Base-by-base conservation (phyloP, 2,888 invertebrate genomes). In the Agonum fuliginosum region DNA sequence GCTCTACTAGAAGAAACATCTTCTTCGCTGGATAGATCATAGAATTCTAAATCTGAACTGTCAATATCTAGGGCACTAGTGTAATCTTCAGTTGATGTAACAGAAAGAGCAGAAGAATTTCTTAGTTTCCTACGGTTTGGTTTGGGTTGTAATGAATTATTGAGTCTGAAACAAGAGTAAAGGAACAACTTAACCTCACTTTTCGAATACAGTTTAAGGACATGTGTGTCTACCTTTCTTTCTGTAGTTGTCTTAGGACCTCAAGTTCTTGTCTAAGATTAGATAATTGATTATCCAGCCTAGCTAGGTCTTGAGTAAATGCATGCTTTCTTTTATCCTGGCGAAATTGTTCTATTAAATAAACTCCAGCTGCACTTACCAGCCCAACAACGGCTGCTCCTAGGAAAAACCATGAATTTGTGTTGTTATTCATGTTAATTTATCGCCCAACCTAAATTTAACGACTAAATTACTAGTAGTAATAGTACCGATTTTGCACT, bases 31-130 rank as follows among this genome's bases (percentile, higher is more conserved):
- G 84, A 85, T 3, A 86, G 80, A 82, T 87, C 87, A 78, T 85
- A 87, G 81, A 86, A 87, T 79, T 87, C 87, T 78, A 85, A 79
- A 81, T 87, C 87, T 2, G 86, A 86, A 80, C 86, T 86, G 54
- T 85, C 86, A 2, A 82, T 22, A 76, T 85, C 84, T 37, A 81
- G 80, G 14, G 84, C 82, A 79, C 84, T 85, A n/a, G 80, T 80
- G 79, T 84, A 86, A 46, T 86, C 86, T n/a, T 80, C 74, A 14
- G 81, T 81, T 1, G 81, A 80, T 6, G 81, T 81, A 4, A 82
- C 20, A 1, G 79, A 79, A 1, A 82, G 79, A 12, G 79, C 14
- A 8, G 70, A 4, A 3, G 77, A 17, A 27, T 70, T 73, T n/a
- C 30, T 54, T 5, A 54, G 14, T 69, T 19, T 69, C 12, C 67